Conservation (phyloP, 2,797 vertebrate genomes). For the Arrhamphus sclerolepis region DNA sequence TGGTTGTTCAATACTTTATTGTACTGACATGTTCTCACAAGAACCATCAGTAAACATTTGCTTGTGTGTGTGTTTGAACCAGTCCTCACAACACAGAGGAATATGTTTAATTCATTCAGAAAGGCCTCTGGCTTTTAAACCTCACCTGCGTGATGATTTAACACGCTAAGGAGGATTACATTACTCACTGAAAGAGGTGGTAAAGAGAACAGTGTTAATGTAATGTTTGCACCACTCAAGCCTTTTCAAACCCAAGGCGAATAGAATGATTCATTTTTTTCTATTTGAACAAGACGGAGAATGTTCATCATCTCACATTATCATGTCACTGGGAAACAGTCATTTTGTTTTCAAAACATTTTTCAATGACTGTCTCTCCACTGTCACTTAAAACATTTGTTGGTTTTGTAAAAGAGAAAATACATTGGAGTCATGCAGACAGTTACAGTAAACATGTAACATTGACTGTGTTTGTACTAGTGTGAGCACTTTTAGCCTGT, state of each 20-base stretch:
- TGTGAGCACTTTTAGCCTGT: conserved; percentile 1
- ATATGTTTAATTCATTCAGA: conserved; percentile 6
- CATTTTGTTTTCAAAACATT: conserved; percentile 36
- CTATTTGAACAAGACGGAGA: conserved; percentile 34
- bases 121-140: conserved; percentile 7
- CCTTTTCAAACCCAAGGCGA: conserved; percentile 45
- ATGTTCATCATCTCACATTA: conserved; percentile 45
- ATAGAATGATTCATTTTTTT: conserved; percentile 52
- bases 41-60: conserved; percentile 1
- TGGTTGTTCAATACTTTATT: too few species aligned
- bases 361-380: conserved; percentile 7
- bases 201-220: conserved; percentile 25
- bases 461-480: conserved; percentile 1
- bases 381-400: conserved; percentile 30
- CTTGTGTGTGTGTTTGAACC: background rate
- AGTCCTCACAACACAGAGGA: background rate
- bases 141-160: conserved; percentile 26
- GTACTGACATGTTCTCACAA: background rate
- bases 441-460: conserved; percentile 6
- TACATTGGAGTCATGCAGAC: conserved; percentile 14
- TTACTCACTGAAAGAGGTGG: conserved; percentile 19
- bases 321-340: conserved; percentile 41
- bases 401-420: conserved; percentile 12
- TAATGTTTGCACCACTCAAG: conserved; percentile 27
- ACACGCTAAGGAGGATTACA: conserved; percentile 27